These are phyloP conservation scores for Biston stratarius DNA, from an alignment of 2,888 invertebrate genomes.

Conservation along the genomic window DNA sequence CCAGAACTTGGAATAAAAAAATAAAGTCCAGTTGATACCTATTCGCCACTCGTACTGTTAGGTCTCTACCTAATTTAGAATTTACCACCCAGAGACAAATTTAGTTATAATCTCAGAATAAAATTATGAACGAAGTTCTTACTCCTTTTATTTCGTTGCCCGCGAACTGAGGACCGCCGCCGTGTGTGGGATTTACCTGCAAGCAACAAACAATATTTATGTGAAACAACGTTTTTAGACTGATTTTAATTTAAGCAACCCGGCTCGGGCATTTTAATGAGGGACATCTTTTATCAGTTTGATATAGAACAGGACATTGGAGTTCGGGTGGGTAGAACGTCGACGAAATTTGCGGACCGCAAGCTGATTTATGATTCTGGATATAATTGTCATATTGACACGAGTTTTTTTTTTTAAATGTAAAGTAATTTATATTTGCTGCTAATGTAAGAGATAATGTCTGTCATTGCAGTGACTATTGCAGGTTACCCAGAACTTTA, in stretches of 20 bases:
- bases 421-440: no score
- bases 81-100: not conserved
- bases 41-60: no score
- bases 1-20: no score
- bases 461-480: no score
- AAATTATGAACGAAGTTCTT: slow-evolving; percentile 48
- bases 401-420: no score
- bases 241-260: slow-evolving; percentile 2
- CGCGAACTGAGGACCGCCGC: slow-evolving; percentile 87
- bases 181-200: slow-evolving; percentile 86
- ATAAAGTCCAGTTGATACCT: no score
- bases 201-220: slow-evolving; percentile 50
- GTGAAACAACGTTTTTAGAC: slow-evolving; percentile 19
- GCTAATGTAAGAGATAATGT: no score
- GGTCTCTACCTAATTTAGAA: not conserved
- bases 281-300: slow-evolving; percentile 2
- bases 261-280: not conserved
- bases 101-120: slow-evolving; percentile 7
- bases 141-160: slow-evolving; percentile 84
- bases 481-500: no score
- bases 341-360: no score
- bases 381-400: no score
- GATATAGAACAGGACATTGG: not conserved
- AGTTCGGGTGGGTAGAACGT: no score
- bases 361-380: no score